phyloP scores from a whole-genome alignment of 2,113 vertebrate genomes.

The Strigops habroptila region DNA sequence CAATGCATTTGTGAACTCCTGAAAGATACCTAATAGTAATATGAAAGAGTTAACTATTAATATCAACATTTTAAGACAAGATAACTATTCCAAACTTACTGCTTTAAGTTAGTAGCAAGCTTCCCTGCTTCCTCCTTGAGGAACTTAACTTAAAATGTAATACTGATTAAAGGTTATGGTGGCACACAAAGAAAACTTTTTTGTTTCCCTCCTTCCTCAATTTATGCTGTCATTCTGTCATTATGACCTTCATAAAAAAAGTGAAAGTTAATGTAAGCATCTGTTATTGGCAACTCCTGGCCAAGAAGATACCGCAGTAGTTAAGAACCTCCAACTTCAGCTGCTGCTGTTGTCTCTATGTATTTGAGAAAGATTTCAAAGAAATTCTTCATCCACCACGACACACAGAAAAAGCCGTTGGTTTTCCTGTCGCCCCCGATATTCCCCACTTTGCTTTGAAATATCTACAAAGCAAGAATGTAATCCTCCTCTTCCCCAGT shows the following conservation, averaged over 20 bases:
- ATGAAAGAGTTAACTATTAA: background rate
- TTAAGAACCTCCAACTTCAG: background rate
- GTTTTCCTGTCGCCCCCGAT: background rate
- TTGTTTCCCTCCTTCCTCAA: background rate
- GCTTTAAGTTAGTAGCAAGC: background rate
- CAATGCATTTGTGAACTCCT: conserved; percentile 86
- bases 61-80: background rate
- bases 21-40: conserved; percentile 64
- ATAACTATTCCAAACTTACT: background rate
- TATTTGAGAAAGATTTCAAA: background rate
- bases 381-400: background rate
- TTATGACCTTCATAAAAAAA: background rate
- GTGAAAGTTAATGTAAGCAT: background rate
- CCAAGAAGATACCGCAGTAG: background rate
- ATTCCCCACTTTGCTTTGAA: background rate
- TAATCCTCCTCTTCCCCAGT: background rate
- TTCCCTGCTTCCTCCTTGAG: background rate
- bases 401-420: background rate
- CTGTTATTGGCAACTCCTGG: background rate
- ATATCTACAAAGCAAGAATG: background rate
- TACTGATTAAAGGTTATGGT: background rate
- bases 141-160: background rate
- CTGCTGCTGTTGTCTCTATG: background rate
- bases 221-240: background rate
- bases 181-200: background rate